These are phyloP conservation scores for Sterrhoptilus dennistouni DNA, from an alignment of 2,113 vertebrate species.

Conservation along the genomic window DNA sequence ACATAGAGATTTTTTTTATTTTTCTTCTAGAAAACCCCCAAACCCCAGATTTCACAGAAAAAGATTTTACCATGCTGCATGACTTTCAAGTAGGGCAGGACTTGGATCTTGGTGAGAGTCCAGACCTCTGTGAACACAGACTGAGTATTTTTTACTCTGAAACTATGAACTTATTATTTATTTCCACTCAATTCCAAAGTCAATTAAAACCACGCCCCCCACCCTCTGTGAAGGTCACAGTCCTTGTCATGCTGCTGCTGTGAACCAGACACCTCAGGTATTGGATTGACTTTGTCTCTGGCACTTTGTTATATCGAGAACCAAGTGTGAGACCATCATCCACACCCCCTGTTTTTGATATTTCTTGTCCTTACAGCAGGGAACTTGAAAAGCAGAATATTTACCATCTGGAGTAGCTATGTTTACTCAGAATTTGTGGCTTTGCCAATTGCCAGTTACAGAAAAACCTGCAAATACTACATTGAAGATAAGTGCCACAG, in stretches of 20 bases:
- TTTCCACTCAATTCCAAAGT: not conserved
- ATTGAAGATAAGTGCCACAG: not conserved
- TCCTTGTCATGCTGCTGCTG: not conserved
- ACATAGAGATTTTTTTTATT: not conserved
- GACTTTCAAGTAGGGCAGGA: not conserved
- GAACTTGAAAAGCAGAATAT: constrained; percentile 18
- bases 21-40: not conserved
- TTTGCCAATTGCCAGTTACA: not conserved
- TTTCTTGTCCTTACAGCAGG: constrained; percentile 2
- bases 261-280: not conserved
- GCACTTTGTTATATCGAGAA: not conserved
- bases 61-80: not conserved
- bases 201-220: not conserved
- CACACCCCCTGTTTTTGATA: not conserved
- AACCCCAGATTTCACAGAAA: not conserved
- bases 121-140: not conserved
- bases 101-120: not conserved
- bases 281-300: not conserved
- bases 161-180: not conserved
- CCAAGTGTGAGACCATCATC: not conserved
- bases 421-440: constrained; percentile 7
- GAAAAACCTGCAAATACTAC: not conserved
- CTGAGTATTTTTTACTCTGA: not conserved
- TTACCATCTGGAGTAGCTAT: not conserved
- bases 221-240: accelerated